Evolutionary conservation across 2,888 invertebrate species (phyloP), one percentile per base, ranked within the genome.

Genomic region (Cerastoderma edule): DNA sequence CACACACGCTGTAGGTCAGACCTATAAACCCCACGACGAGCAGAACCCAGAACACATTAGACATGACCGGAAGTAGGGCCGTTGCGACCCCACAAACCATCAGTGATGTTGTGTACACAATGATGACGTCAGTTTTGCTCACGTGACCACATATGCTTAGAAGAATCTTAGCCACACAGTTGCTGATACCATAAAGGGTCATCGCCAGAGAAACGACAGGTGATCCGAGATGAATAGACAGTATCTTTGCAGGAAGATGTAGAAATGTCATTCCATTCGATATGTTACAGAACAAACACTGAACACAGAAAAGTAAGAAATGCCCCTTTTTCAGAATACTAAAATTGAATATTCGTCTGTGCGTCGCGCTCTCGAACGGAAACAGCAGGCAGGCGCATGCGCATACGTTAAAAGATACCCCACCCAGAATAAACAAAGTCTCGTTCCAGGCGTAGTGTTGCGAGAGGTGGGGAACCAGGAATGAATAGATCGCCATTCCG

Each of bases 401-500:
- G 24, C 75, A 75, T 13, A 75, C 33, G 46, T 79, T 79, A 44
- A 75, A 67, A 16, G 75, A 67, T n/a, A 79, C 68, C 63, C 75
- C 79, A 4, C 79, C 79, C 4, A 79, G 44, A 19, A 79, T 70
- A 13, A 79, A 67, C 6, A 79, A 57, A 8, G 50, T 46, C 0
- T 72, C 75, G n/a, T 60, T 68, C 75, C 75, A 79, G 3, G 67
- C 16, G 30, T 50, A 79, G 6, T n/a, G n/a, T n/a, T 48, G 48
- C 8, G 28, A 69, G 24, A 79, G 68, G 46, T 46, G 22, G 2
- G 79, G 79, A 44, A 79, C 60, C 19, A 79, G 27, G 39, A 63
- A 66, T 3, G 79, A 69, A 33, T 79, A 79, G 1, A 75, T 32
- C 5, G 75, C 72, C 75, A 79, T 79, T 0, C 79, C 79, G 28